A percentile compares a stretch with the other conserved stretches of the same genome.
Evolutionary conservation across 2,888 invertebrate genomes (phyloP).

Genomic region (Cheilosia variabilis): DNA sequence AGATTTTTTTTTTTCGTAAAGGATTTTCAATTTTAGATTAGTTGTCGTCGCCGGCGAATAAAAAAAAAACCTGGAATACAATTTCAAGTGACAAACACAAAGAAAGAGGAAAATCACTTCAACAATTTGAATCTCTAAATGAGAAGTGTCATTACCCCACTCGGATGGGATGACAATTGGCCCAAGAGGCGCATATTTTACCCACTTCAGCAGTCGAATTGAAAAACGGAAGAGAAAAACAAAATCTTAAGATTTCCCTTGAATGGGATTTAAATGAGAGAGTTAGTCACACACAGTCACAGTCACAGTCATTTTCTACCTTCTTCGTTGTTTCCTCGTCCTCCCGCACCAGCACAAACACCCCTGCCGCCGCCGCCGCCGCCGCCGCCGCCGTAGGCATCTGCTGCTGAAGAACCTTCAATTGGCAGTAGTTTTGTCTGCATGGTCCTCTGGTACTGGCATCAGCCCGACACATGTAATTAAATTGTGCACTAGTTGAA

Average conservation of each 20-base stretch:
- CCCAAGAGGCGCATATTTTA: slow-evolving; percentile 65
- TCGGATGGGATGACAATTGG: slow-evolving; percentile 52
- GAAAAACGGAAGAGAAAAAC: slow-evolving; percentile 56
- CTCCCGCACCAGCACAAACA: neutral
- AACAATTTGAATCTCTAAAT: slow-evolving; percentile 54
- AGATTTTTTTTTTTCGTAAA: slow-evolving; percentile 37
- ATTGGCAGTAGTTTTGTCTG: slow-evolving; percentile 70
- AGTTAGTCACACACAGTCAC: slow-evolving; percentile 34
- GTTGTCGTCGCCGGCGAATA: neutral
- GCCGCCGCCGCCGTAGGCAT: slow-evolving; percentile 18
- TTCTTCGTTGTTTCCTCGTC: slow-evolving; percentile 29
- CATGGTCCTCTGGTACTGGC: slow-evolving; percentile 35
- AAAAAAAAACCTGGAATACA: slow-evolving; percentile 9
- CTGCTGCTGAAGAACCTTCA: slow-evolving; percentile 53
- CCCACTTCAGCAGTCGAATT: slow-evolving; percentile 32
- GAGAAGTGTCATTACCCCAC: slow-evolving; percentile 59
- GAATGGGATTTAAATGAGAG: slow-evolving; percentile 57
- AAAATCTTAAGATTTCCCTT: slow-evolving; percentile 63
- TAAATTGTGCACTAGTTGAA: slow-evolving; percentile 10
- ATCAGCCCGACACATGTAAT: neutral
- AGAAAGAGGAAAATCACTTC: slow-evolving; percentile 52
- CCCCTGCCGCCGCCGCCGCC: neutral
- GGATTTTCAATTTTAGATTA: slow-evolving; percentile 48
- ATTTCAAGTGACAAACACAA: slow-evolving; percentile 14
- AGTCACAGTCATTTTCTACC: slow-evolving; percentile 43